Percentiles rank a stretch among this genome's conserved stretches.
phyloP scores from a whole-genome alignment of 2,888 invertebrate genomes.

The Ganaspis brasiliensis region DNA sequence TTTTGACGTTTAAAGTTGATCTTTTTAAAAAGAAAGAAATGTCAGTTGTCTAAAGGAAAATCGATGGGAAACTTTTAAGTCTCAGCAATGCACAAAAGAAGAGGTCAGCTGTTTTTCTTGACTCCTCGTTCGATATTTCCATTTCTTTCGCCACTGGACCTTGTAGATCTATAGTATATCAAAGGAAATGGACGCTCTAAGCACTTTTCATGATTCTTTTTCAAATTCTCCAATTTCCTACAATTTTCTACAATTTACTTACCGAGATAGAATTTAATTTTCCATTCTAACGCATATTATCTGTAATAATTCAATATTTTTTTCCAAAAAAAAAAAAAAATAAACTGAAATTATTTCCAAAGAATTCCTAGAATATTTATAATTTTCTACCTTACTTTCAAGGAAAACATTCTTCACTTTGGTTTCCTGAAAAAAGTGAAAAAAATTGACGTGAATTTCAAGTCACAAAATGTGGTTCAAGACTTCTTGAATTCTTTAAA shows the following conservation, averaged over 20 bases:
- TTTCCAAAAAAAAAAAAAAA: too few species aligned
- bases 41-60: constrained; percentile 28
- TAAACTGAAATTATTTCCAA: too few species aligned
- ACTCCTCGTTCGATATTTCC: constrained; percentile 36
- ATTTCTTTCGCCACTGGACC: constrained; percentile 21
- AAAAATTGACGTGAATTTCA: background rate
- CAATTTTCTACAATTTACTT: constrained; percentile 3
- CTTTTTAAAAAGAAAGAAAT: constrained; percentile 3
- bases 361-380: too few species aligned
- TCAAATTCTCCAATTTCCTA: background rate
- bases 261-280: background rate
- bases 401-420: constrained; percentile 5
- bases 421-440: background rate
- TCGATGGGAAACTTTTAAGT: constrained; percentile 28
- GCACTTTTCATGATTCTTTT: constrained; percentile 23
- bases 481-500: constrained; percentile 24
- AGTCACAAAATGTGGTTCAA: background rate
- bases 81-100: constrained; percentile 20
- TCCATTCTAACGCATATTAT: background rate
- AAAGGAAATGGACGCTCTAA: background rate
- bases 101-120: constrained; percentile 36
- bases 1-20: constrained; percentile 1
- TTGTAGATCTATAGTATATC: background rate
- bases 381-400: background rate
- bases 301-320: background rate